phyloP scores from a whole-genome alignment of 2,888 invertebrate genomes.

The Lamellibrachia columna region DNA sequence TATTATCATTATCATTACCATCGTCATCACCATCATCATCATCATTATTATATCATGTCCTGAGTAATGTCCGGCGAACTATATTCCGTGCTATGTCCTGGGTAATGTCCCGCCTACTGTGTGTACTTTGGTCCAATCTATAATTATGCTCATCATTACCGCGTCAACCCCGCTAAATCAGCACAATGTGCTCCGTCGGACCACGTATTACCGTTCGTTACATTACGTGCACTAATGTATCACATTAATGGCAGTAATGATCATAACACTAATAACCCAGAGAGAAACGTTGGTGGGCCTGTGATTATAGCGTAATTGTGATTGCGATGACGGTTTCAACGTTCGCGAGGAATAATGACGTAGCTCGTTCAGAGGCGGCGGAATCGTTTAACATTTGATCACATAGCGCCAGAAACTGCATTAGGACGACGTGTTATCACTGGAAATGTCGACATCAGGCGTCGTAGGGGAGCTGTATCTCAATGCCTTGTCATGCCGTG shows the following conservation, averaged over 20 bases:
- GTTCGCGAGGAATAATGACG: not conserved
- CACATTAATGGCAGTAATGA: not conserved
- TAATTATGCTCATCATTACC: not conserved
- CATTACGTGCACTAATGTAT: not conserved
- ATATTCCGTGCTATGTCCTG: not conserved
- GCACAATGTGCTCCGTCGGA: not conserved
- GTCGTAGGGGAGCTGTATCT: no score
- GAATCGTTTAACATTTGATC: not conserved
- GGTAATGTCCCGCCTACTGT: not conserved
- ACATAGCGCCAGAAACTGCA: not conserved
- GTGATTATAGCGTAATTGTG: not conserved
- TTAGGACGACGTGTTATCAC: not conserved
- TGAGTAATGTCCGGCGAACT: not conserved
- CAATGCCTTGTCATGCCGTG: not conserved
- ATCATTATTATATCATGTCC: not conserved
- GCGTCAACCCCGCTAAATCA: not conserved
- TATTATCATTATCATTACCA: no score
- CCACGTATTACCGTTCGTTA: not conserved
- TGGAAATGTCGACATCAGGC: no score
- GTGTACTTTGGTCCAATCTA: not conserved
- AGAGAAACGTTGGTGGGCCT: not conserved
- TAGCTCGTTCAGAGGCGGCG: not conserved
- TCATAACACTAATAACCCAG: not conserved
- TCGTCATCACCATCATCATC: no score
- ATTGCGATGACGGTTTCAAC: not conserved